Conservation (phyloP, 2,113 vertebrate species). For the Acrocephalus arundinaceus region DNA sequence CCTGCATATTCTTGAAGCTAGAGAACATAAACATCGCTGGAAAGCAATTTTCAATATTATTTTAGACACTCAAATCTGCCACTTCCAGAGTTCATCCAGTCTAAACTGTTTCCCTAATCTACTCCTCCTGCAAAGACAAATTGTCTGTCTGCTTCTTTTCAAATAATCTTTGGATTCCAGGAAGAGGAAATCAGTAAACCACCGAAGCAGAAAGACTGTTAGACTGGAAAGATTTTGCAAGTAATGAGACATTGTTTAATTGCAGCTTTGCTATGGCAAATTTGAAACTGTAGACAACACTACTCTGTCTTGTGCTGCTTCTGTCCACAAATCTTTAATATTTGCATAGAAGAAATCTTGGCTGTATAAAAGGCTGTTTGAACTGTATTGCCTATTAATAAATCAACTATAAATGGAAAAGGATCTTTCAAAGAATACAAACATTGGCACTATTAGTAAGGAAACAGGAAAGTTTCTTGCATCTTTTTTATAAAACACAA, state of each 20-base stretch:
- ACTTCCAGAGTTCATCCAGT: conserved; percentile 31
- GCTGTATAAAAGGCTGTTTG: neutral
- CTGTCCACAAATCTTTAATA: neutral
- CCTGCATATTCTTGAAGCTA: conserved; percentile 7
- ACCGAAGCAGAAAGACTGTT: neutral
- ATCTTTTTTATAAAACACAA: neutral
- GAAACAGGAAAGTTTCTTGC: neutral
- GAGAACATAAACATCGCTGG: conserved; percentile 14
- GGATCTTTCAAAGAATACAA: neutral
- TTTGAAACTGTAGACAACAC: neutral
- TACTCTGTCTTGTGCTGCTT: neutral
- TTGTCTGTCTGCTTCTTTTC: conserved; percentile 44
- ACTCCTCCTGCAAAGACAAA: conserved; percentile 36
- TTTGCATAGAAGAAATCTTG: neutral
- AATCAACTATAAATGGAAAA: neutral
- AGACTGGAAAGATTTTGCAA: neutral
- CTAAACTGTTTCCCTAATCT: conserved; percentile 26
- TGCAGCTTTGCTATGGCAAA: neutral
- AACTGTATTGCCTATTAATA: neutral
- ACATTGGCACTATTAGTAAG: neutral
- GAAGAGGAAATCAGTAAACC: conserved; percentile 16
- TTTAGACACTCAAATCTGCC: neutral
- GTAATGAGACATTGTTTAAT: neutral
- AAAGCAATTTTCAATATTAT: conserved; percentile 40
- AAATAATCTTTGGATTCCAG: conserved; percentile 27